phyloP scores from a whole-genome alignment of 2,888 invertebrate genomes.

The Luffia ferchaultella region DNA sequence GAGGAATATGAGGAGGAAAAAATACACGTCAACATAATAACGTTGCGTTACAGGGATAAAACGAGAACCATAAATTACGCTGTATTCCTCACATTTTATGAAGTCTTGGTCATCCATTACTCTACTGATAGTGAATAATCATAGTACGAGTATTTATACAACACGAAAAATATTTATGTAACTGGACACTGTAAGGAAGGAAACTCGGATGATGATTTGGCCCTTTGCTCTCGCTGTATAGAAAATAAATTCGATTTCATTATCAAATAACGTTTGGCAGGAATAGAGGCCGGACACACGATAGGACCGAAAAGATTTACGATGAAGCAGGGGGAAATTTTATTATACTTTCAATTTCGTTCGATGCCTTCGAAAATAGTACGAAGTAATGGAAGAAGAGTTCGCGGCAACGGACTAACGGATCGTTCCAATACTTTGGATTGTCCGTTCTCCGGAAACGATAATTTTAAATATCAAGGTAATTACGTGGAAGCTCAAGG shows the following conservation, averaged over 20 bases:
- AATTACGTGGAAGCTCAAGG: conserved; percentile 36
- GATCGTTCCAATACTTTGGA: conserved; percentile 15
- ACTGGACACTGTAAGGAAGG: background rate
- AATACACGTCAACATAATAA: no score
- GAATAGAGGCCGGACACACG: conserved; percentile 34
- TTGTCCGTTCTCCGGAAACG: conserved; percentile 24
- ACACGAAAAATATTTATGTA: background rate
- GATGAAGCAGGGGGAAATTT: conserved; percentile 35
- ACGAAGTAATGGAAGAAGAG: conserved; percentile 24
- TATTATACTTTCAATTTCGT: conserved; percentile 42
- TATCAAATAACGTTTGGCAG: conserved; percentile 21
- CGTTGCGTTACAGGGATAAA: no score
- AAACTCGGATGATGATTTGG: background rate
- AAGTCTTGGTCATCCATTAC: no score
- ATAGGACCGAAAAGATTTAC: conserved; percentile 37
- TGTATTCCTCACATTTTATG: no score
- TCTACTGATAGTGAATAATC: no score
- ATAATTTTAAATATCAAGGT: conserved; percentile 36
- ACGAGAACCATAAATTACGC: no score
- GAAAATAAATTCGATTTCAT: conserved; percentile 17
- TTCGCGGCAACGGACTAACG: conserved; percentile 3
- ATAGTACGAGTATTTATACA: no score
- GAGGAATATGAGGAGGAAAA: no score
- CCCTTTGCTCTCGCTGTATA: background rate
- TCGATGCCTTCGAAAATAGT: conserved; percentile 25